Percentiles rank a stretch among this genome's conserved stretches.
phyloP scores from a whole-genome alignment of 1,140 invertebrate genomes.

The Hyles vespertilio region DNA sequence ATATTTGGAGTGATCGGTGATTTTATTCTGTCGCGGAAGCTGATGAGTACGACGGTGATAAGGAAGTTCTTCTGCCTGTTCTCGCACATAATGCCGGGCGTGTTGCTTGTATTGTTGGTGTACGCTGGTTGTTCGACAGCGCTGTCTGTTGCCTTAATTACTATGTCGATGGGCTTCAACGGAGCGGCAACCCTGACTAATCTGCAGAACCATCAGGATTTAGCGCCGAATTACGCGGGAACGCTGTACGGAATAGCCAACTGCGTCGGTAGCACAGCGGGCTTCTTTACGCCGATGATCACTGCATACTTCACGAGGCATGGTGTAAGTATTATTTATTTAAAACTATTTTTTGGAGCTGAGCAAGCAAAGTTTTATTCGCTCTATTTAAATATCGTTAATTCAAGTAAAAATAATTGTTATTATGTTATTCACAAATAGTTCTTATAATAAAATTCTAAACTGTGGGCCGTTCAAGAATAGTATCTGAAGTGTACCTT shows the following conservation, averaged over 20 bases:
- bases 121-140: conserved; percentile 81
- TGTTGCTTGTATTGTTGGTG: conserved; percentile 79
- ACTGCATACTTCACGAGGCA: conserved; percentile 81
- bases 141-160: conserved; percentile 80
- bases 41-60: conserved; percentile 78
- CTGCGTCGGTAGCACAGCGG: conserved; percentile 83
- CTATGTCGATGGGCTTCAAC: conserved; percentile 86
- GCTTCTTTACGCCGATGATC: conserved; percentile 84
- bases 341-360: background rate
- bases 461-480: too few relatives aligned
- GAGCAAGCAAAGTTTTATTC: background rate
- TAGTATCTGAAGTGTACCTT: too few relatives aligned
- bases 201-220: conserved; percentile 89
- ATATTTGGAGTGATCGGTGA: conserved; percentile 82
- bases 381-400: too few relatives aligned
- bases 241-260: conserved; percentile 86
- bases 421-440: too few relatives aligned
- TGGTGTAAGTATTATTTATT: conserved; percentile 67
- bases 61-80: conserved; percentile 83
- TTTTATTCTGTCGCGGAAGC: conserved; percentile 76
- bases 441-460: too few relatives aligned
- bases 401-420: too few relatives aligned
- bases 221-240: conserved; percentile 87
- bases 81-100: conserved; percentile 83
- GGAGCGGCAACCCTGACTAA: conserved; percentile 90